A percentile compares a stretch with the other conserved stretches of the same genome.
Conservation (phyloP, 2,888 invertebrate species). For the Artemia sinica region DNA sequence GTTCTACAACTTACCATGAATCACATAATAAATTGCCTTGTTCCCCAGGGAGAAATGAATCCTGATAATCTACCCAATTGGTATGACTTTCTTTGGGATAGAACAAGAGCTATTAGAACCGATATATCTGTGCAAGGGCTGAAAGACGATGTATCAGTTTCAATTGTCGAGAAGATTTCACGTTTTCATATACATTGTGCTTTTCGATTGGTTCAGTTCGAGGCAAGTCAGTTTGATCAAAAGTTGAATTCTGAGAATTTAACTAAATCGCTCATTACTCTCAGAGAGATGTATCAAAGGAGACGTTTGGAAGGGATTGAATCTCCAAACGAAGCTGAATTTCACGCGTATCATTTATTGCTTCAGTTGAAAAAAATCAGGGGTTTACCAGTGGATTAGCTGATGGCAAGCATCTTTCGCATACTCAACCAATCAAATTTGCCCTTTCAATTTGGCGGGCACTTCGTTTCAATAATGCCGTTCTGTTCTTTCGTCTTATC, state of each 20-base stretch:
- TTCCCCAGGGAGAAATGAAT: conserved; percentile 39
- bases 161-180: conserved; percentile 81
- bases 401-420: not conserved
- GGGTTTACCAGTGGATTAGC: conserved; percentile 1
- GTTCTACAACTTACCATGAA: conserved; percentile 72
- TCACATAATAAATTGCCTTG: conserved; percentile 64
- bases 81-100: conserved; percentile 95
- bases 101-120: conserved; percentile 84
- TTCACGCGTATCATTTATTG: conserved; percentile 77
- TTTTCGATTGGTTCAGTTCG: conserved; percentile 70
- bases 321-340: conserved; percentile 78
- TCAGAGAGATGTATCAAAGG: conserved; percentile 91
- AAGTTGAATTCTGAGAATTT: conserved; percentile 92
- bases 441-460: not conserved
- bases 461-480: not conserved
- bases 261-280: conserved; percentile 85
- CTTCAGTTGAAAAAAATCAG: conserved; percentile 42
- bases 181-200: conserved; percentile 91
- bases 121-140: conserved; percentile 90
- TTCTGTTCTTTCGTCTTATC: not conserved
- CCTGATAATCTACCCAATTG: conserved; percentile 57
- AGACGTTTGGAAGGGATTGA: conserved; percentile 42
- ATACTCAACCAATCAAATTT: not conserved
- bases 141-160: conserved; percentile 60
- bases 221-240: conserved; percentile 72